These are phyloP conservation scores for Virgularia gustaviana DNA, from an alignment of 92 coral and sea anemone species.

Conservation along the genomic window DNA sequence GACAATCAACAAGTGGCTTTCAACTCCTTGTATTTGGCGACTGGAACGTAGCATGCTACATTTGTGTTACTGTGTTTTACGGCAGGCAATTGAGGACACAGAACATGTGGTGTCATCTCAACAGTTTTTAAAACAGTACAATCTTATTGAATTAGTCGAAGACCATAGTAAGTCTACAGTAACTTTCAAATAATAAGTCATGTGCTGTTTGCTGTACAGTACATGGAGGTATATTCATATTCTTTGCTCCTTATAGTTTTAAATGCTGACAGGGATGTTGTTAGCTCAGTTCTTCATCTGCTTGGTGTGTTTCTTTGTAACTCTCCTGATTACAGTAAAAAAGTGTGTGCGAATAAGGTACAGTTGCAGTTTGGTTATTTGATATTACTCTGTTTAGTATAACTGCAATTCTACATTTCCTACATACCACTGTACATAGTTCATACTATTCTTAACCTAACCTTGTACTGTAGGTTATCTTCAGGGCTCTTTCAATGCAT, in stretches of 20 bases:
- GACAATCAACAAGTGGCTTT: conserved; percentile 27
- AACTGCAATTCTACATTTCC: not conserved
- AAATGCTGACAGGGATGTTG: conserved; percentile 21
- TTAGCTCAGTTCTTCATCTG: conserved; percentile 3
- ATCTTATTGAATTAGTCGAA: conserved; percentile 10
- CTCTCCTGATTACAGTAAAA: conserved; percentile 8
- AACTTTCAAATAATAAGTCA: not conserved
- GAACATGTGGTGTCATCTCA: conserved; percentile 5
- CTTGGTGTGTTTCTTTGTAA: not conserved
- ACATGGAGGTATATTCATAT: not conserved
- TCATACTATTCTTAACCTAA: too few relatives aligned
- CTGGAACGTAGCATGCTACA: conserved; percentile 11
- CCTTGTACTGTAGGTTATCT: too few relatives aligned
- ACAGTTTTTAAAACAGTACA: conserved; percentile 5
- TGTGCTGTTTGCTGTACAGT: too few relatives aligned
- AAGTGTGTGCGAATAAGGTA: conserved; percentile 1
- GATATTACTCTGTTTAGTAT: not conserved
- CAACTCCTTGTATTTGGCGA: conserved; percentile 31
- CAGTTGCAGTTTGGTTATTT: not conserved
- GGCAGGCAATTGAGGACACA: conserved; percentile 5
- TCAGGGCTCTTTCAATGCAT: too few relatives aligned
- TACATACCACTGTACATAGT: too few relatives aligned
- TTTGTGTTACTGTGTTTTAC: not conserved
- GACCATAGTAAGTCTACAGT: conserved; percentile 7
- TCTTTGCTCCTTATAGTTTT: conserved; percentile 1